phyloP scores from a whole-genome alignment of 2,797 vertebrate species.

The Poeciliopsis gracilis region DNA sequence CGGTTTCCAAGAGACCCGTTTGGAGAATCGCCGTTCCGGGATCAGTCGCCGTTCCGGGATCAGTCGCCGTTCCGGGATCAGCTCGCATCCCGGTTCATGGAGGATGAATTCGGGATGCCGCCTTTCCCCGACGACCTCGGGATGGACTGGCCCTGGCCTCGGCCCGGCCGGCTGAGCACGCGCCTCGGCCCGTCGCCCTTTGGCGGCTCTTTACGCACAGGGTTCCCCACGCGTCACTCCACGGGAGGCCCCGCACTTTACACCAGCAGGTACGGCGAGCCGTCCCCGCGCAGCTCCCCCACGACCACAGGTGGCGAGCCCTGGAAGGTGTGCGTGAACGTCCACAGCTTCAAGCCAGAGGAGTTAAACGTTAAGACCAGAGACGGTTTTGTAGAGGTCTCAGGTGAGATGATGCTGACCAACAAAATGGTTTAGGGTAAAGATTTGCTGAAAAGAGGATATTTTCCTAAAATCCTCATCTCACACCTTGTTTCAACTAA shows the following conservation, averaged over 20 bases:
- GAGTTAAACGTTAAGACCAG: slow-evolving; percentile 94
- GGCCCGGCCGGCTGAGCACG: slow-evolving; percentile 77
- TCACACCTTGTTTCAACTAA: background rate
- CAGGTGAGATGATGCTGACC: slow-evolving; percentile 83
- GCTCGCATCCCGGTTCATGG: slow-evolving; percentile 89
- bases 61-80: slow-evolving; percentile 86
- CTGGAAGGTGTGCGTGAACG: slow-evolving; percentile 98
- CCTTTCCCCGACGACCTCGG: slow-evolving; percentile 91
- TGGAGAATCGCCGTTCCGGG: slow-evolving; percentile 70
- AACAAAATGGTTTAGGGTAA: background rate
- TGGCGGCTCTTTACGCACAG: slow-evolving; percentile 82
- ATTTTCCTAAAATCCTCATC: background rate
- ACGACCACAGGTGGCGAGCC: slow-evolving; percentile 86
- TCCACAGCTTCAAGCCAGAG: slow-evolving; percentile 95
- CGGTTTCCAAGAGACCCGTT: slow-evolving; percentile 88
- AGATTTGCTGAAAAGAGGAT: background rate
- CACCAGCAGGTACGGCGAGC: slow-evolving; percentile 82
- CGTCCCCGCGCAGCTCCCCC: slow-evolving; percentile 82
- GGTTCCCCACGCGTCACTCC: slow-evolving; percentile 79
- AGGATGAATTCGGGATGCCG: slow-evolving; percentile 93
- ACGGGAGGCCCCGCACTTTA: slow-evolving; percentile 78
- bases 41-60: slow-evolving; percentile 83
- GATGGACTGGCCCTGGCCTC: slow-evolving; percentile 94
- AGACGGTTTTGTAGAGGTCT: slow-evolving; percentile 96
- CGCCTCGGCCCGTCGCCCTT: slow-evolving; percentile 86